Evolutionary conservation across 2,113 vertebrate genomes (phyloP).

Genomic region (Philantomba maxwellii): DNA sequence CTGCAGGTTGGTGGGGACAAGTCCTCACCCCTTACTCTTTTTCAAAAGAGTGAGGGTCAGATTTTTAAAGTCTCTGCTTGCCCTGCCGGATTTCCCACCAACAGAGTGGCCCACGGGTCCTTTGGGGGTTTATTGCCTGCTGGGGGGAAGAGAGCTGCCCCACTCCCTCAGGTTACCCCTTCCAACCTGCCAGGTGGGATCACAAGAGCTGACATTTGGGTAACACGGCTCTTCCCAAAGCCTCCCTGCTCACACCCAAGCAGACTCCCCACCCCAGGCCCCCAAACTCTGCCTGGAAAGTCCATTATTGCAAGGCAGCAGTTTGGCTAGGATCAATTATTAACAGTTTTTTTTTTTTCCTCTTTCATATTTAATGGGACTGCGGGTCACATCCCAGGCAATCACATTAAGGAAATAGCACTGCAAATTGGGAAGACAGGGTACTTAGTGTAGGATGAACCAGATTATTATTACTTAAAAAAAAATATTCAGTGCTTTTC

Average conservation of each 20-base stretch:
- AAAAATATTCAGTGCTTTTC: constrained; percentile 60
- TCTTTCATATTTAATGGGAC: constrained; percentile 83
- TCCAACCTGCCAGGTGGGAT: constrained; percentile 27
- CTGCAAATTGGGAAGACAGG: constrained; percentile 68
- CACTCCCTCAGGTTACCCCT: not conserved
- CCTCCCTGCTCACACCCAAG: not conserved
- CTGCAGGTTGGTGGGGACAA: not conserved
- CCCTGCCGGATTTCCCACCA: not conserved
- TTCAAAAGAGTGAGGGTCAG: not conserved
- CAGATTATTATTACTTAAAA: not conserved
- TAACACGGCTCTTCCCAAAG: not conserved
- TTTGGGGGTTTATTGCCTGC: not conserved
- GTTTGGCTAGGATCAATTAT: constrained; percentile 83
- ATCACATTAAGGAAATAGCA: constrained; percentile 76
- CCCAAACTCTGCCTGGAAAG: constrained; percentile 37
- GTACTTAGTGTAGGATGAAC: constrained; percentile 67
- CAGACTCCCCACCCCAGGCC: not conserved
- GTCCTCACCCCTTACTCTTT: not conserved
- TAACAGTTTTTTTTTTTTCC: constrained; percentile 76
- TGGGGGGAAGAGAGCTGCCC: not conserved
- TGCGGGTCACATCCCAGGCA: constrained; percentile 73
- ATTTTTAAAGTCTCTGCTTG: not conserved
- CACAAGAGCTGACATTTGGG: not conserved
- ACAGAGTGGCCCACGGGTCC: not conserved
- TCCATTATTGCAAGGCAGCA: constrained; percentile 71